Base-by-base conservation (phyloP, 2,797 vertebrate species). In the Myotis daubentonii region DNA sequence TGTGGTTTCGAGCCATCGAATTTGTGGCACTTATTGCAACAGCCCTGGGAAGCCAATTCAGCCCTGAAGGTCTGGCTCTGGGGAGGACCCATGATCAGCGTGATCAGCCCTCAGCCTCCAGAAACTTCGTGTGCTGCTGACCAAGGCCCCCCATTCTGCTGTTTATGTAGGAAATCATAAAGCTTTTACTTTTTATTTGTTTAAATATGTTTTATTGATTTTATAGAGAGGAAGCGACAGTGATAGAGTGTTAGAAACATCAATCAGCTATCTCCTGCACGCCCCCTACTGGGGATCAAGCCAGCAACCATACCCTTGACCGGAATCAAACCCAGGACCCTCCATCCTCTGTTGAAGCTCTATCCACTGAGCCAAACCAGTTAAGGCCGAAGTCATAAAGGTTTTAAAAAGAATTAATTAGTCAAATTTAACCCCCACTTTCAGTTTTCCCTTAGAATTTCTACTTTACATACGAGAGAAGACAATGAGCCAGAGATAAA, bases 371-470 rank as follows among this genome's bases (percentile, higher is more conserved):
- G 60, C 60, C 28, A 62, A 30, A 62, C 12, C 13, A 62, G 60
- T 62, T 62, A 62, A 28, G 28, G 6, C 60, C 0, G 2, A 11
- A 93, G 28, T 75, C 28, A 89, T 1, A 36, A 74, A 81, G 1
- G 11, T 90, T 80, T 82, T 49, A 71, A 28, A 76, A 83, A 70
- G 11, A 79, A 75, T 41, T 33, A 20, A 81, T 74, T 41, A 91
- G 23, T 57, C 55, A 80, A 36, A 36, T 66, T 80, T 47, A 89
- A 81, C 22, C 47, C 8, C 0, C 74, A 51, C 22, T 38, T 92
- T 71, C 44, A 60, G 9, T 68, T 86, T 88, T 90, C 57, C 20
- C 30, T 93, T 79, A 51, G 53, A 85, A 88, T 88, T 71, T 83
- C 55, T 71, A 57, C 41, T 70, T 93, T 41, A 78, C 70, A 87